Evolutionary conservation across 23 tunicate species (phyloP), one percentile per base, ranked within the genome.

Genomic region (Halocynthia roretzi): DNA sequence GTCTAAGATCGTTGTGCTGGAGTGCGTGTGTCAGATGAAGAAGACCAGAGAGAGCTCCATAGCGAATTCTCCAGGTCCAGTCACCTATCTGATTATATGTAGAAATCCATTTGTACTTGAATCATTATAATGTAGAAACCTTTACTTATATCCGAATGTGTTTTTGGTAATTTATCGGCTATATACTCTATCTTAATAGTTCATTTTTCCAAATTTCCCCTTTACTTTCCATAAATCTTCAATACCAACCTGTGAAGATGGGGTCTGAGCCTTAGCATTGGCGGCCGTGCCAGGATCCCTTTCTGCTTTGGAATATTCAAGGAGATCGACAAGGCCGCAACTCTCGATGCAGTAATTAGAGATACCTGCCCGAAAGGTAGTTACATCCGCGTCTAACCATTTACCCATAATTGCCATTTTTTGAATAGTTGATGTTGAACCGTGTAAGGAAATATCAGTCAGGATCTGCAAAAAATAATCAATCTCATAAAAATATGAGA

Each of bases 341-440:
- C 98, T 92, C 60, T 92, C 98, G 23, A 82, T 19, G 69, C 98
- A 92, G 5, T 78, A 78, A 82, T 92, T 92, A 0, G 98, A 81
- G 6, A 68, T 82, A 5, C 98, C 98, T 14, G 98, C 92, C 11
- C 88, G 81, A 56, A 92, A 92, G 21, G 92, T 86, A 17, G 92
- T 92, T 21, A 92, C 98, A 72, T 92, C 98, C 2, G 91, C 98
- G 56, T 86, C 92, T 53, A 77, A 81, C 98, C 98, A 92, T 69
- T 92, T 92, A 50, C 98, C 98, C 72, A 92, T 75, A 61, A 92
- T 82, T 14, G 92, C 98, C 53, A 80, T 17, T 76, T 92, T 92
- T 69, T 85, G 90, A 7, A 86, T 73, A 18, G 75, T 78, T 23
- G 92, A 71, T 7, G 77, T 54, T 8, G 78, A 60, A 5, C 87